Conservation (phyloP, 2,113 vertebrate species). For the Prionailurus viverrinus region DNA sequence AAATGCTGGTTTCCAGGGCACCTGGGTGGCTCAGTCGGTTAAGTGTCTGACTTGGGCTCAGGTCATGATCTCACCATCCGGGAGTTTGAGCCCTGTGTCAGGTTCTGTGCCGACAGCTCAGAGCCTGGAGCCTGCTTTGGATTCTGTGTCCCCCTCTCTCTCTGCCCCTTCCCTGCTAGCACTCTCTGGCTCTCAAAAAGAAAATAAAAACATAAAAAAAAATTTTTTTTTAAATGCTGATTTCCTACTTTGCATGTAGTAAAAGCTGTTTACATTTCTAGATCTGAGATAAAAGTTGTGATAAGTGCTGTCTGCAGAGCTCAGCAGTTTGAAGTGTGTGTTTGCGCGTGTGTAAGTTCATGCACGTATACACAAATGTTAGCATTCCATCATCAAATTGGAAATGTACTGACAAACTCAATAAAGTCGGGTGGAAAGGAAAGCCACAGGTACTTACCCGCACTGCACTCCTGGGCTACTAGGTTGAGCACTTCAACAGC, state of each 20-base stretch:
- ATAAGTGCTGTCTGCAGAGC: background rate
- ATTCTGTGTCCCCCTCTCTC: too few relatives aligned
- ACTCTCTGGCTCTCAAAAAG: too few relatives aligned
- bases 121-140: too few relatives aligned
- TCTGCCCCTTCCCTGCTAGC: too few relatives aligned
- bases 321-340: background rate
- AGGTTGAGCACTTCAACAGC: conserved; percentile 98
- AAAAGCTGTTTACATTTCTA: background rate
- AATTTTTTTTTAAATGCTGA: background rate
- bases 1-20: background rate
- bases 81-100: too few relatives aligned
- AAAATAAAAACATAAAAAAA: too few relatives aligned
- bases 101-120: too few relatives aligned
- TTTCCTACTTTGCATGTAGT: background rate
- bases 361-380: background rate
- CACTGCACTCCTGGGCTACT: conserved; percentile 98
- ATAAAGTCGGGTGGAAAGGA: background rate
- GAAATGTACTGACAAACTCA: background rate
- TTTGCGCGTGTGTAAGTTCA: background rate
- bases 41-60: too few relatives aligned
- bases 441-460: conserved; percentile 88
- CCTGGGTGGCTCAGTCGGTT: too few relatives aligned
- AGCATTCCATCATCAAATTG: background rate
- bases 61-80: too few relatives aligned
- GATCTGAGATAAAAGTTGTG: background rate